phyloP scores from a whole-genome alignment of 2,888 invertebrate genomes.

The Rutpela maculata region DNA sequence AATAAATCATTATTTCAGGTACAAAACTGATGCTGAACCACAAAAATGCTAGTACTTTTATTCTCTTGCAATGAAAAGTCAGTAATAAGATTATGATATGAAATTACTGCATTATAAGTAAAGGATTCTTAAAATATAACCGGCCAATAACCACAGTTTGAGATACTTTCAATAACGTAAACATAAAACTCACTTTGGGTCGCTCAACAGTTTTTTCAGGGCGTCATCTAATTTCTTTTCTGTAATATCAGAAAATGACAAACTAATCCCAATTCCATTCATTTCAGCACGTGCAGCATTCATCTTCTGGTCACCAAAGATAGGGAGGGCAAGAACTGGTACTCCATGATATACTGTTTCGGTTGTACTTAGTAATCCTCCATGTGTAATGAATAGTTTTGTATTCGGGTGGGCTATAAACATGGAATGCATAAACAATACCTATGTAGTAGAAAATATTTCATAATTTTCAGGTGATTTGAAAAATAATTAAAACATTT shows the following conservation, averaged over 20 bases:
- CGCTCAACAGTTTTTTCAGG: constrained; percentile 72
- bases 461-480: too few species aligned
- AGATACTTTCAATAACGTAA: too few species aligned
- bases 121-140: too few species aligned
- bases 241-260: constrained; percentile 74
- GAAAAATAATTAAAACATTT: too few species aligned
- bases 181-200: constrained; percentile 60
- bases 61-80: too few species aligned
- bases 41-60: too few species aligned
- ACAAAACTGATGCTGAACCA: too few species aligned
- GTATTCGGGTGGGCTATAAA: constrained; percentile 76
- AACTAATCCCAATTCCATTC: constrained; percentile 60
- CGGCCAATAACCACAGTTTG: too few species aligned
- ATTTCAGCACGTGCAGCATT: constrained; percentile 73
- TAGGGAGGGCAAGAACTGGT: constrained; percentile 76
- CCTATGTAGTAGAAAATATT: too few species aligned
- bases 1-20: too few species aligned
- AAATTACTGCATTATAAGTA: too few species aligned
- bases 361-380: constrained; percentile 77
- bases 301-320: constrained; percentile 75
- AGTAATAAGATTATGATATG: too few species aligned
- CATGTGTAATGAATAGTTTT: constrained; percentile 78
- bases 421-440: not conserved
- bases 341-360: constrained; percentile 76
- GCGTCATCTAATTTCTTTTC: constrained; percentile 70